Base-by-base conservation (phyloP, 2,113 vertebrate species). In the Pachypanchax playfairii region DNA sequence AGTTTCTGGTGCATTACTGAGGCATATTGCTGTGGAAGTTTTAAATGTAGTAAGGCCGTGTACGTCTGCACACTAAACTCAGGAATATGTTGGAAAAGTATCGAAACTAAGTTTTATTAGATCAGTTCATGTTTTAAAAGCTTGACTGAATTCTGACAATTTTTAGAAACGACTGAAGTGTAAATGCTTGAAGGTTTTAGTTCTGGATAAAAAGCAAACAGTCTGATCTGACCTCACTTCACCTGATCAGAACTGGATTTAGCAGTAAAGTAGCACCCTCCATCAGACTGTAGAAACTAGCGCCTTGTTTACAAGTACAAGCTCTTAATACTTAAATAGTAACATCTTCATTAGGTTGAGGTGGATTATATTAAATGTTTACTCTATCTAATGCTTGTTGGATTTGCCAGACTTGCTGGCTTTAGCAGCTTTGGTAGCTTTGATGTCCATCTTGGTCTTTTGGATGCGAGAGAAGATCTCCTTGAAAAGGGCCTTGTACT, bases 401-500 rank as follows among this genome's bases (percentile, higher is more conserved):
- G 85, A 88, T 79, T 93, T 93, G 15, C 85, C 81, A 5, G 58
- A 73, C 66, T 93, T 93, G 66, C 73, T 74, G 0, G 78, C 7
- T 51, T 90, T 90, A 0, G 85, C 70, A 48, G 85, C 81, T 89
- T 89, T 85, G 73, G 93, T 94, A 77, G 95, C 91, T 1, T 92
- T 96, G 85, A 98, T 96, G 88, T 98, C 96, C 1, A 94, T 94
- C 93, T 98, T 99, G 63, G 96, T 98, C 82, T 96, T 99, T 91
- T 98, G 96, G 85, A 99, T 97, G 47, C 96, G 94, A 62, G 95
- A 95, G 82, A 99, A 99, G 88, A 99, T 99, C 91, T 99, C 97
- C 72, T 98, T 96, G 77, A 99, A 99, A 47, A 99, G 95, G 4
- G 96, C 95, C 84, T 99, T 99, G 91, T 99, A 99, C 83, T 99